Base-by-base conservation (phyloP, 2,888 invertebrate species). In the Branchipolynoe longqiensis region DNA sequence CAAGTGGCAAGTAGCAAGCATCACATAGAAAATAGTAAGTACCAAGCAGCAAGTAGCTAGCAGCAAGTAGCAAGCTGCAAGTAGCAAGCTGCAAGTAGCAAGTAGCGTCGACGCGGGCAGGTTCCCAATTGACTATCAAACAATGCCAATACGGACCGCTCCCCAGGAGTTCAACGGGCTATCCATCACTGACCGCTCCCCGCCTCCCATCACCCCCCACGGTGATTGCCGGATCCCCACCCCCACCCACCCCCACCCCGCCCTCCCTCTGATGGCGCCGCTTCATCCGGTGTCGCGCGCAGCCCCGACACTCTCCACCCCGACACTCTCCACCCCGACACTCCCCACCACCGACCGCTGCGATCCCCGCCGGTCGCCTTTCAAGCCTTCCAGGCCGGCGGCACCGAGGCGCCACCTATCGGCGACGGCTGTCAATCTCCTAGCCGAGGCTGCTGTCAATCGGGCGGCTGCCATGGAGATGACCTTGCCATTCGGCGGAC, bases 71-170 rank as follows among this genome's bases (percentile, higher is more conserved):
- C n/a, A n/a, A n/a, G n/a, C n/a, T n/a, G n/a, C n/a, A n/a, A n/a
- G n/a, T n/a, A n/a, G n/a, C n/a, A n/a, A n/a, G n/a, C n/a, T n/a
- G n/a, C n/a, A n/a, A n/a, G n/a, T n/a, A n/a, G 38, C 33, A 69
- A 38, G 69, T 69, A 78, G 54, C 41, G 78, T n/a, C 48, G 54
- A 31, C 78, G 28, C 48, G 31, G 54, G n/a, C 78, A 48, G 28
- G 31, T 12, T 48, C 78, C 41, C 41, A 78, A 78, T 78, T 78
- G 78, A 78, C 78, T 78, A 78, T 78, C 78, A 78, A 78, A 78
- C 78, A 78, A 78, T 78, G 78, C 78, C 48, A 54, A 78, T 78
- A 78, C 78, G 41, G 33, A 25, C 54, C 25, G 78, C 78, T 78
- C 78, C 78, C 78, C 78, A n/a, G 78, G 78, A 78, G 78, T 78